Conservation (phyloP, 2,113 vertebrate genomes). For the Rhabdomys dilectus region DNA sequence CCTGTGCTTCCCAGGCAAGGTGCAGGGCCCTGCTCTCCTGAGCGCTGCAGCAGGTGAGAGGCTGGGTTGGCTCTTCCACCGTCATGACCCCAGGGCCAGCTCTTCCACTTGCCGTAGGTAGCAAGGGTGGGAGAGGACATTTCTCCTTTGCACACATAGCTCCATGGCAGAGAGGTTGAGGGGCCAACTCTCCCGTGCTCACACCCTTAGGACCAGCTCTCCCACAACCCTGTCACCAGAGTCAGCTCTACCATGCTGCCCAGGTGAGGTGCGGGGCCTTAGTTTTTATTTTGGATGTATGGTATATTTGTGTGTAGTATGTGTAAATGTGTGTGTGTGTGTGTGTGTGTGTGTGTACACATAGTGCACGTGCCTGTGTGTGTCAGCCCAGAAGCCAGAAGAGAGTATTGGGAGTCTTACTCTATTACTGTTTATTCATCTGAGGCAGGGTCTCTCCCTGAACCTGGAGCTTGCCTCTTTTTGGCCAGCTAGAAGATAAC, state of each 20-base stretch:
- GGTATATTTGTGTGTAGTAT: not conserved
- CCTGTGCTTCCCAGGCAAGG: not conserved
- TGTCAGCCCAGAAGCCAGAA: not conserved
- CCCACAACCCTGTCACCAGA: not conserved
- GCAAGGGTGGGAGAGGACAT: no score
- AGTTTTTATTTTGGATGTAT: not conserved
- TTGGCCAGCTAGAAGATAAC: not conserved
- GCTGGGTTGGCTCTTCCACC: no score
- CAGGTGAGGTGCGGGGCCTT: not conserved
- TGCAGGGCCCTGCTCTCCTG: not conserved
- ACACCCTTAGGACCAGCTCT: no score
- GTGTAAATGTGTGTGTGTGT: not conserved
- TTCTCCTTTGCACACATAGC: no score
- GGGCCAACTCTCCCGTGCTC: no score
- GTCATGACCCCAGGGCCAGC: no score
- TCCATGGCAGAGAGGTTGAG: no score
- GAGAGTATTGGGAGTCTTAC: not conserved
- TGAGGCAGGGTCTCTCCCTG: not conserved
- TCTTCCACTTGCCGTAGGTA: no score
- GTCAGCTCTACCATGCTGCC: not conserved
- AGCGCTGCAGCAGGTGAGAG: no score
- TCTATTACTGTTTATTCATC: not conserved
- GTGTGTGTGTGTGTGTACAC: no score
- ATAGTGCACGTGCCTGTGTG: not conserved
- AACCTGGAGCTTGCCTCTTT: not conserved